Conservation (phyloP, 2,888 invertebrate species). For the Calliscelio sp. region DNA sequence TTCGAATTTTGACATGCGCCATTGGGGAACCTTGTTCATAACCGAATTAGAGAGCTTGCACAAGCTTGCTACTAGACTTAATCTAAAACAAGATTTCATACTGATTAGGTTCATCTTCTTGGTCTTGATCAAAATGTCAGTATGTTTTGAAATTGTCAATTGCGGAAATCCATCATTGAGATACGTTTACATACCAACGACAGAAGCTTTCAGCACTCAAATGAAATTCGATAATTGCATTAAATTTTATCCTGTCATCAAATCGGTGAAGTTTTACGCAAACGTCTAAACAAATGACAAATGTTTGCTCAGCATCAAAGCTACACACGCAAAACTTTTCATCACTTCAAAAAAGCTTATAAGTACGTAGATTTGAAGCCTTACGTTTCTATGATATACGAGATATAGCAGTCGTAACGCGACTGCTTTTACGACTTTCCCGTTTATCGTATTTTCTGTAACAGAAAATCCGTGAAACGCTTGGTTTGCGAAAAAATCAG, state of each 20-base stretch:
- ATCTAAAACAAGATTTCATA: constrained; percentile 40
- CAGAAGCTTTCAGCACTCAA: background rate
- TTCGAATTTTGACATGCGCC: constrained; percentile 28
- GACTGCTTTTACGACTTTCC: constrained; percentile 74
- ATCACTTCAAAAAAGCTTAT: constrained; percentile 59
- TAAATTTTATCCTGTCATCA: constrained; percentile 1
- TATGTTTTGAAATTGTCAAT: constrained; percentile 2
- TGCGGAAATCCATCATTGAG: too few species aligned
- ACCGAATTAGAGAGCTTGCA: constrained; percentile 18
- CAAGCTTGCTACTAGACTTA: constrained; percentile 38
- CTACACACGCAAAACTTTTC: constrained; percentile 21
- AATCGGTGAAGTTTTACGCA: background rate
- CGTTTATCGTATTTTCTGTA: constrained; percentile 73
- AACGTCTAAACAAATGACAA: constrained; percentile 28
- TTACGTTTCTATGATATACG: constrained; percentile 63
- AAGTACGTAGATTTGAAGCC: constrained; percentile 69
- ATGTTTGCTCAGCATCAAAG: constrained; percentile 23
- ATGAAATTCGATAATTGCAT: background rate
- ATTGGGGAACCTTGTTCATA: constrained; percentile 31
- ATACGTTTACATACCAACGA: background rate
- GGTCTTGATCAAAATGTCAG: background rate
- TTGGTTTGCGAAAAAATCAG: constrained; percentile 61
- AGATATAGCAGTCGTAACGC: constrained; percentile 64
- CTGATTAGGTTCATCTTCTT: constrained; percentile 31
- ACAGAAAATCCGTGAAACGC: constrained; percentile 61